Conservation (phyloP, 2,888 invertebrate species). For the Pseudanteris insignis region DNA sequence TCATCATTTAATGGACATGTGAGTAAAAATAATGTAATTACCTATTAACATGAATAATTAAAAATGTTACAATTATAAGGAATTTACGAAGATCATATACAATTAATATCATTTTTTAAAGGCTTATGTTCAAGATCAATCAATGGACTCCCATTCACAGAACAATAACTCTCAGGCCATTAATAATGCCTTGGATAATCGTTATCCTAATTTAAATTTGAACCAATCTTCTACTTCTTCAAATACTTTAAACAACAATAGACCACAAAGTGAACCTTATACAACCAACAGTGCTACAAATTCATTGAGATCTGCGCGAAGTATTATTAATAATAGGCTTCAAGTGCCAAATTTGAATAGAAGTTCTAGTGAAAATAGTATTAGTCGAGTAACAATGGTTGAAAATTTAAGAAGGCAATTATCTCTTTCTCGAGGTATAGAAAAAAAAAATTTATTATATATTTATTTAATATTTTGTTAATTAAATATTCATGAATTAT, state of each 20-base stretch:
- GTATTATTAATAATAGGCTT: constrained; percentile 5
- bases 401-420: constrained; percentile 18
- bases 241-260: background rate
- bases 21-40: too few species aligned
- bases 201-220: too few species aligned
- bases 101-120: too few species aligned
- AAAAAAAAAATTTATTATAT: too few species aligned
- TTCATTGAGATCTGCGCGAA: constrained; percentile 11
- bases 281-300: constrained; percentile 4
- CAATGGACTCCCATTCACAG: constrained; percentile 5
- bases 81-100: too few species aligned
- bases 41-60: too few species aligned
- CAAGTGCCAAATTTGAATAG: constrained; percentile 22
- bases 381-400: background rate
- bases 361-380: constrained; percentile 8
- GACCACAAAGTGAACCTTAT: constrained; percentile 17
- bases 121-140: constrained; percentile 26
- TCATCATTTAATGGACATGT: constrained; percentile 16
- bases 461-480: too few species aligned
- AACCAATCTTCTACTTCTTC: too few species aligned
- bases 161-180: constrained; percentile 8
- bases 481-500: too few species aligned
- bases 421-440: constrained; percentile 13
- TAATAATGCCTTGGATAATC: too few species aligned
- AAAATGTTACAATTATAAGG: too few species aligned